These are phyloP conservation scores for Synchiropus splendidus DNA, from an alignment of 2,113 vertebrate species.

Conservation along the genomic window DNA sequence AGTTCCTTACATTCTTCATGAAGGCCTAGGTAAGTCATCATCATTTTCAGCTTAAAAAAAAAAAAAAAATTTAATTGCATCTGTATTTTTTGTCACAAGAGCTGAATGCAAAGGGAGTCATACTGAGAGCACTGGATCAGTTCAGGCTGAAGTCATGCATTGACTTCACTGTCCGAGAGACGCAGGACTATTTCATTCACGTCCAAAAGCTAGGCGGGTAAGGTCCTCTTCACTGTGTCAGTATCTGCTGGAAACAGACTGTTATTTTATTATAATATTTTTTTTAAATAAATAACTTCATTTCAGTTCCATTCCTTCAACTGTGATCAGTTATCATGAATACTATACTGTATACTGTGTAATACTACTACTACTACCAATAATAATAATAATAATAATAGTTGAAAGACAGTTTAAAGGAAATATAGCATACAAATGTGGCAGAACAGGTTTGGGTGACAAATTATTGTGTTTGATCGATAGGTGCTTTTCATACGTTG, in stretches of 20 bases:
- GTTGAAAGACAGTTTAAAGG: too few relatives aligned
- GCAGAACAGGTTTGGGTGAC: not conserved
- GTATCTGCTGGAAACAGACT: too few relatives aligned
- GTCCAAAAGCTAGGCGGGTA: conserved; percentile 38
- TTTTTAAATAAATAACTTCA: not conserved
- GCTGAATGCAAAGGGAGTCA: conserved; percentile 77
- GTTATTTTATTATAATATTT: too few relatives aligned
- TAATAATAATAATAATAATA: too few relatives aligned
- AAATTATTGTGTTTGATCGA: not conserved
- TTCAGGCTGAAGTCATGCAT: conserved; percentile 82
- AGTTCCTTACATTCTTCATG: conserved; percentile 26
- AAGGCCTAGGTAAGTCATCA: conserved; percentile 32
- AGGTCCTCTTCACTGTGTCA: too few relatives aligned
- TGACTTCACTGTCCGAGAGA: conserved; percentile 74
- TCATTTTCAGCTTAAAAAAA: accelerated
- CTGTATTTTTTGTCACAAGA: conserved; percentile 52
- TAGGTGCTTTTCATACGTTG: conserved; percentile 77
- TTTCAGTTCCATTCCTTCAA: not conserved
- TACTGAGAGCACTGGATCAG: conserved; percentile 74
- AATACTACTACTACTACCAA: too few relatives aligned
- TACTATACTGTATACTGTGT: too few relatives aligned
- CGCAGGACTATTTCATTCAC: conserved; percentile 71
- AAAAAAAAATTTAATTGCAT: too few relatives aligned
- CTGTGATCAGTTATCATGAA: too few relatives aligned
- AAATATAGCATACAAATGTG: too few relatives aligned